A percentile compares a stretch with the other conserved stretches of the same genome.
phyloP scores from a whole-genome alignment of 2,888 invertebrate genomes.

The Periphyllus acericola region DNA sequence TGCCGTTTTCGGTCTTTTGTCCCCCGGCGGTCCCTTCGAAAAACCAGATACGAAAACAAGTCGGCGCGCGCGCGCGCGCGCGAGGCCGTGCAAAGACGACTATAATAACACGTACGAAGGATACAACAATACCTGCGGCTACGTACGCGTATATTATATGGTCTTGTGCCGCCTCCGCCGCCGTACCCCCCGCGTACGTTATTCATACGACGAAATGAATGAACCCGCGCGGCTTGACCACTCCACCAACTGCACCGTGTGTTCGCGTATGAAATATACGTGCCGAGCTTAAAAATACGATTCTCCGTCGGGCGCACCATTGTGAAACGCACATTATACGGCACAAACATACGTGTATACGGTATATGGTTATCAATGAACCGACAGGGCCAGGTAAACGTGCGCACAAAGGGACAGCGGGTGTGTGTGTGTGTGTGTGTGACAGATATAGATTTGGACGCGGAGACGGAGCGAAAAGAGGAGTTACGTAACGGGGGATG shows the following conservation, averaged over 20 bases:
- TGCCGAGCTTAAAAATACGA: not conserved
- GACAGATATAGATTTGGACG: too few relatives aligned
- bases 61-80: not conserved
- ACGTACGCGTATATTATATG: too few relatives aligned
- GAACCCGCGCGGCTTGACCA: conserved; percentile 27
- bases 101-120: too few relatives aligned
- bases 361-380: conserved; percentile 15
- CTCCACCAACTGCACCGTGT: not conserved
- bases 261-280: not conserved
- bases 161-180: not conserved
- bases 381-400: not conserved
- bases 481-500: too few relatives aligned
- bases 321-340: not conserved
- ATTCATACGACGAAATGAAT: conserved; percentile 3
- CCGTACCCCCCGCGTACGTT: not conserved
- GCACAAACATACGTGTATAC: too few relatives aligned
- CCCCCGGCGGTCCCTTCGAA: not conserved
- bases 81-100: conserved; percentile 15
- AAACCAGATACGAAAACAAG: not conserved
- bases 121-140: too few relatives aligned
- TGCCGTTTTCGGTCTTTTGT: conserved; percentile 51
- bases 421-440: too few relatives aligned
- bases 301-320: not conserved
- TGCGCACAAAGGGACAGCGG: too few relatives aligned
- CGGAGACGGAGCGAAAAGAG: too few relatives aligned